Evolutionary conservation across 2,888 invertebrate species (phyloP).

Genomic region (Auanema sp.): DNA sequence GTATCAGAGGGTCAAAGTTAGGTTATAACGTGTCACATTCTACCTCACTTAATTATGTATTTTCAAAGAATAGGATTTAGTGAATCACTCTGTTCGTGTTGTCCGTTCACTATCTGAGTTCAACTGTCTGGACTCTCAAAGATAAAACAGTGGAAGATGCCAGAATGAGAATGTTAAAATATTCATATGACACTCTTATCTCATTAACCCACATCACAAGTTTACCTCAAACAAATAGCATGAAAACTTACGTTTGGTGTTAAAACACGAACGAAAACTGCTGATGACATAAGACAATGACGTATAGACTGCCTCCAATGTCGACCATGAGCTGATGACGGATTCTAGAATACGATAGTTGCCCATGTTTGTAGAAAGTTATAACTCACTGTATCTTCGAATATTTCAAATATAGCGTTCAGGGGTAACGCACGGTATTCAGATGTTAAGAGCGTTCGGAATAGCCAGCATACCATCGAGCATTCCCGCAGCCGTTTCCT

Average conservation of each 20-base stretch:
- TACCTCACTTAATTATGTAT: too few species aligned
- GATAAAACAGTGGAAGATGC: too few species aligned
- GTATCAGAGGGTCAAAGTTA: too few species aligned
- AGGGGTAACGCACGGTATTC: conserved; percentile 45
- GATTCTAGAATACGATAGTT: conserved; percentile 24
- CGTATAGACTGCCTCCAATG: conserved; percentile 46
- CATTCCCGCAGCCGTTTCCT: conserved; percentile 42
- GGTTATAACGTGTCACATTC: too few species aligned
- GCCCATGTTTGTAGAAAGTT: background rate
- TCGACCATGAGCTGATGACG: conserved; percentile 32
- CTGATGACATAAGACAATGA: conserved; percentile 39
- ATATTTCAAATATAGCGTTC: conserved; percentile 43
- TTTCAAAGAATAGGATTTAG: too few species aligned
- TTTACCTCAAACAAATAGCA: too few species aligned
- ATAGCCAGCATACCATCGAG: conserved; percentile 47
- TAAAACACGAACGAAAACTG: conserved; percentile 46
- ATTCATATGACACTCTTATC: too few species aligned
- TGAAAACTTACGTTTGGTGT: conserved; percentile 42
- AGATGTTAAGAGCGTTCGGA: conserved; percentile 43
- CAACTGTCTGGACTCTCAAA: too few species aligned
- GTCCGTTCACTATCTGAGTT: too few species aligned
- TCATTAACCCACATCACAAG: too few species aligned
- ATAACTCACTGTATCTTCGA: conserved; percentile 37
- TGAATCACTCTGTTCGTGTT: too few species aligned
- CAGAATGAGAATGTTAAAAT: too few species aligned